Evolutionary conservation across 2,797 vertebrate species (phyloP).

Genomic region (Sebastiscus tertius): DNA sequence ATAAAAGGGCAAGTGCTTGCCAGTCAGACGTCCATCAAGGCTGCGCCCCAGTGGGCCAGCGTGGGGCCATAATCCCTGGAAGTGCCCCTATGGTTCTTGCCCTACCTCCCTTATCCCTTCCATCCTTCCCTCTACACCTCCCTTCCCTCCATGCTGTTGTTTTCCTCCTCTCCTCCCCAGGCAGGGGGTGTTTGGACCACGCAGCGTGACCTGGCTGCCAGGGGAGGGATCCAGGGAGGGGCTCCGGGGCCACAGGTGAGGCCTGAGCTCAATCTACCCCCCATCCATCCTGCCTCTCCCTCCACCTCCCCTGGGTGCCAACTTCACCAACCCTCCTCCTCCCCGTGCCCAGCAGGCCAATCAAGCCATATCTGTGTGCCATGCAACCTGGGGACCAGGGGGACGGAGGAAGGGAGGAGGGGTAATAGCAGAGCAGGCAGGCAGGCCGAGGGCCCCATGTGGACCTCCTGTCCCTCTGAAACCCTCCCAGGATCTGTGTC

Average conservation of each 20-base stretch:
- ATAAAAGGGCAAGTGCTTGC: constrained; percentile 79
- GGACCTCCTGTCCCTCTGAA: constrained; percentile 87
- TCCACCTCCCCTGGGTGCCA: constrained; percentile 76
- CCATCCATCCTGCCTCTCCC: constrained; percentile 64
- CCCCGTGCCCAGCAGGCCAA: constrained; percentile 91
- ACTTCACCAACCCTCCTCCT: constrained; percentile 64
- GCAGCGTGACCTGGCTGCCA: constrained; percentile 86
- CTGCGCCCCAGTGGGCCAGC: constrained; percentile 80
- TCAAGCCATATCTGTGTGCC: constrained; percentile 88
- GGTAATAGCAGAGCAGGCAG: constrained; percentile 50
- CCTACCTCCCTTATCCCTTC: constrained; percentile 66
- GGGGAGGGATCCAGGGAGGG: constrained; percentile 87
- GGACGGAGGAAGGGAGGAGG: constrained; percentile 44
- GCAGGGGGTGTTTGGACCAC: constrained; percentile 84
- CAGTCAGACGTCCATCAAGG: constrained; percentile 83
- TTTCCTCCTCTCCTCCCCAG: constrained; percentile 76
- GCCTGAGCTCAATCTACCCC: constrained; percentile 82
- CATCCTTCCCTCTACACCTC: constrained; percentile 55
- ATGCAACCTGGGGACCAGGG: constrained; percentile 83
- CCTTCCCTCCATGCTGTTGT: constrained; percentile 77
- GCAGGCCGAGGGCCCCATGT: constrained; percentile 75
- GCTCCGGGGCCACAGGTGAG: constrained; percentile 93
- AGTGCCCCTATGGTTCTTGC: constrained; percentile 78
- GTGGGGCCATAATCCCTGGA: constrained; percentile 85
- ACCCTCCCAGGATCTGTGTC: constrained; percentile 90